Percentiles rank a stretch among this genome's conserved stretches.
Evolutionary conservation across 1,140 invertebrate genomes (phyloP).

Genomic region (Sinonovacula constricta): DNA sequence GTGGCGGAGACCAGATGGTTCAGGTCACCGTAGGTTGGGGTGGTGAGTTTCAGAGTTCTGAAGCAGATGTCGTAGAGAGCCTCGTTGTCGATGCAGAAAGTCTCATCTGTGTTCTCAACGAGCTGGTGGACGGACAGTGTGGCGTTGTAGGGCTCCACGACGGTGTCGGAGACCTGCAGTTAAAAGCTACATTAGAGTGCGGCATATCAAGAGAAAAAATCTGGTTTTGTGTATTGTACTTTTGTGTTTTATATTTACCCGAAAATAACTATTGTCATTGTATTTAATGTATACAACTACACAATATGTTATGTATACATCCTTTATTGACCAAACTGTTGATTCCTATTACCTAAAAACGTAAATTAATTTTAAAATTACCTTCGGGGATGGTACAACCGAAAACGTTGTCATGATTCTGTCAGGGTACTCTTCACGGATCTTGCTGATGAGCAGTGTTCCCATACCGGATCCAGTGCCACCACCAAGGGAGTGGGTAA

Average conservation of each 20-base stretch:
- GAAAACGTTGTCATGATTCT: no score
- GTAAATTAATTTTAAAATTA: no score
- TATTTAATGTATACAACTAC: no score
- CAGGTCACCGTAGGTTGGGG: constrained; percentile 85
- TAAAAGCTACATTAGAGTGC: constrained; percentile 52
- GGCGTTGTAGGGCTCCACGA: constrained; percentile 89
- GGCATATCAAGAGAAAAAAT: background rate
- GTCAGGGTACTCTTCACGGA: constrained; percentile 85
- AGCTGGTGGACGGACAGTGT: constrained; percentile 85
- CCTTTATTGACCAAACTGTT: no score
- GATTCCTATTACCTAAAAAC: no score
- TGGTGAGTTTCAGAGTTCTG: constrained; percentile 85
- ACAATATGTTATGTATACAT: no score
- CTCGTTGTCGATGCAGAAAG: constrained; percentile 90
- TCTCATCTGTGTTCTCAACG: constrained; percentile 88
- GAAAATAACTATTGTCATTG: no score
- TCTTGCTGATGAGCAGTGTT: no score
- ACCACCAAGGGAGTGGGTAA: no score
- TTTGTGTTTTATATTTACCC: no score
- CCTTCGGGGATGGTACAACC: constrained; percentile 95
- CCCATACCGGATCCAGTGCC: no score
- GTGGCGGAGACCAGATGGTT: constrained; percentile 82
- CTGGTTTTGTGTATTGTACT: no score
- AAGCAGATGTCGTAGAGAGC: constrained; percentile 89
- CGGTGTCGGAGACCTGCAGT: constrained; percentile 87